Base-by-base conservation (phyloP, 1,140 invertebrate genomes). In the Schlechtendalia chinensis region DNA sequence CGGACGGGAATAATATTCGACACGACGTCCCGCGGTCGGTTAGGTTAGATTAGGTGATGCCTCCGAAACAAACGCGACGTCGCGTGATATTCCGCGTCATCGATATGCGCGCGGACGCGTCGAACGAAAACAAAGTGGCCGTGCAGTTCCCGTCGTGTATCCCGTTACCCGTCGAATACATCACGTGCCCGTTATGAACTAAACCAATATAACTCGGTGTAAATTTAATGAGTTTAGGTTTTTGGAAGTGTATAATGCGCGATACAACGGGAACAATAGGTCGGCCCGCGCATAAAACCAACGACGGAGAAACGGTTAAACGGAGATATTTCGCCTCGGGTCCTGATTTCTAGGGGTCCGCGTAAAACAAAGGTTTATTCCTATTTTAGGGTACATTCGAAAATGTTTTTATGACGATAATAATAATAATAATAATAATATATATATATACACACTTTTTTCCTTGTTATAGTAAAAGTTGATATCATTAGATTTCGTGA, bases 341-440 rank as follows among this genome's bases (percentile, higher is more conserved):
- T 47, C 17, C 39, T 24, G 39, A 69, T 24, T 69, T 69, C 32
- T 24, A 1, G 11, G 45, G 39, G n/a, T 47, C 8, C 65, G 32
- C n/a, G n/a, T 47, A 45, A 47, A 67, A 67, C 32, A 67, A 69
- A 16, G 65, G 65, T 16, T 69, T 47, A 1, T 22, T 47, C 22
- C 5, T 69, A 69, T 69, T 47, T 69, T 69, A 47, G n/a, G 5
- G 0, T 69, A 24, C 32, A 12, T 22, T n/a, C 14, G 17, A 45
- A 67, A 45, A 12, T 17, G 32, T 67, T 67, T 69, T 69, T 69
- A 24, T 24, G 65, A 69, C 16, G 65, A 24, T 47, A 22, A 47
- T 69, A 69, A 45, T 22, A 45, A 24, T n/a, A 39, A 39, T 69
- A 47, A 39, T 47, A n/a, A n/a, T n/a, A n/a, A n/a, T n/a, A n/a